phyloP scores from a whole-genome alignment of 2,888 invertebrate species.

The Tetropium fuscum region DNA sequence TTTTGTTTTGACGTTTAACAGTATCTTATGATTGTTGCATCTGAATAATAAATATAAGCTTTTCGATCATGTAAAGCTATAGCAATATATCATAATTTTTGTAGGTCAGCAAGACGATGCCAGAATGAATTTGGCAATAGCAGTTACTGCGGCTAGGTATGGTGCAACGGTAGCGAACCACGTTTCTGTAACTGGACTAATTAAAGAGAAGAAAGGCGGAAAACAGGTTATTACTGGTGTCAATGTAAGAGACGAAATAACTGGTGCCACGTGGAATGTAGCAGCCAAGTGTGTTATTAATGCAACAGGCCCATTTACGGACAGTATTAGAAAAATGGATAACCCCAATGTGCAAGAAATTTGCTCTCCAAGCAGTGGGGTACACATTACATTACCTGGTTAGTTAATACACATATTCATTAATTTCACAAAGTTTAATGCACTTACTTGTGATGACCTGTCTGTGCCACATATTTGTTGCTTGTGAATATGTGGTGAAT shows the following conservation, averaged over 20 bases:
- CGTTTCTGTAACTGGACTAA: constrained; percentile 81
- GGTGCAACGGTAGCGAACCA: constrained; percentile 97
- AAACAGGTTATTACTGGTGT: constrained; percentile 75
- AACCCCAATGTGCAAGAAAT: constrained; percentile 84
- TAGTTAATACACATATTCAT: too few relatives aligned
- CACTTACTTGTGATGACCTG: too few relatives aligned
- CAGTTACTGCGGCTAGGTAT: constrained; percentile 93
- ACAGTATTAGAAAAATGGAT: constrained; percentile 94
- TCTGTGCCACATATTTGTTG: too few relatives aligned
- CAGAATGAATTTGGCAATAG: constrained; percentile 96
- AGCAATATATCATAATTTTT: too few relatives aligned
- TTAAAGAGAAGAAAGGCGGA: constrained; percentile 72
- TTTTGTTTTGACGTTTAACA: too few relatives aligned
- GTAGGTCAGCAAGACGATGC: constrained; percentile 99
- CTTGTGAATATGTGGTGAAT: not conserved
- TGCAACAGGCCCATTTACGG: constrained; percentile 90
- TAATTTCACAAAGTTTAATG: too few relatives aligned
- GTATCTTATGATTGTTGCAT: too few relatives aligned
- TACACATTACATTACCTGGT: constrained; percentile 97
- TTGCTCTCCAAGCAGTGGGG: constrained; percentile 96
- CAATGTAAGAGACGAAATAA: constrained; percentile 81
- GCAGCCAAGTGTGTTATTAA: constrained; percentile 96
- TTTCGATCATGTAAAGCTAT: too few relatives aligned
- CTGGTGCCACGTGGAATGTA: constrained; percentile 86
- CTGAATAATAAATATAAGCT: too few relatives aligned